Evolutionary conservation across 2,888 invertebrate genomes (phyloP).

Genomic region (Dysmachus trigonus): DNA sequence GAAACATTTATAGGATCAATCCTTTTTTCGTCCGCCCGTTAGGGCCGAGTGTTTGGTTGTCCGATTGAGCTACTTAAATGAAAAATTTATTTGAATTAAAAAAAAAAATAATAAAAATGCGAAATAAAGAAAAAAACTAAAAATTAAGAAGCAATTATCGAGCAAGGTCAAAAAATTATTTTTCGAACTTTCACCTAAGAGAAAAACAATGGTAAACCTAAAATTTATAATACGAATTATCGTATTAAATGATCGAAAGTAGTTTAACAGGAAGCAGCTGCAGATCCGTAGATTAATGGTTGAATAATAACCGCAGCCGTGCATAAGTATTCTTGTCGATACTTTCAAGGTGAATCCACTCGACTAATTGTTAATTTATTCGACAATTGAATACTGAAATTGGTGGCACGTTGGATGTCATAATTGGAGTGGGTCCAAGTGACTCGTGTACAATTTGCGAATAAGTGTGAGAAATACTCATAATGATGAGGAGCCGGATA

Average conservation of each 20-base stretch:
- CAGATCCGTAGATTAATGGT: neutral
- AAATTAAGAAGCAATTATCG: neutral
- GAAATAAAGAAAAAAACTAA: neutral
- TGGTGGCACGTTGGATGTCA: neutral
- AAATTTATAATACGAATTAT: neutral
- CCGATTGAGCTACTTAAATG: neutral
- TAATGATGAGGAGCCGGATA: neutral
- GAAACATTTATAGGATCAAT: too few species aligned
- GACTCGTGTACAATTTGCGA: neutral
- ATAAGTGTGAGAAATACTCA: neutral
- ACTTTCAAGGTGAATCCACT: neutral
- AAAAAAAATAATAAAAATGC: neutral
- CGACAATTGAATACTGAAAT: neutral
- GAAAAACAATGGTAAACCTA: neutral
- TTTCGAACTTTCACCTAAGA: neutral
- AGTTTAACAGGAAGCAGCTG: neutral
- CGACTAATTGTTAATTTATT: neutral
- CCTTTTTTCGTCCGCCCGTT: too few species aligned
- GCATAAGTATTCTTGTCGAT: neutral
- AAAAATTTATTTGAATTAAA: neutral
- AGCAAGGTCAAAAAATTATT: neutral
- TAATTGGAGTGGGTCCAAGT: neutral
- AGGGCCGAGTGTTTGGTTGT: too few species aligned
- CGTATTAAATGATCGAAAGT: neutral
- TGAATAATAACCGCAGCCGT: neutral